These are phyloP conservation scores for Hyphantria cunea DNA, from an alignment of 1,140 invertebrate species.

Conservation along the genomic window DNA sequence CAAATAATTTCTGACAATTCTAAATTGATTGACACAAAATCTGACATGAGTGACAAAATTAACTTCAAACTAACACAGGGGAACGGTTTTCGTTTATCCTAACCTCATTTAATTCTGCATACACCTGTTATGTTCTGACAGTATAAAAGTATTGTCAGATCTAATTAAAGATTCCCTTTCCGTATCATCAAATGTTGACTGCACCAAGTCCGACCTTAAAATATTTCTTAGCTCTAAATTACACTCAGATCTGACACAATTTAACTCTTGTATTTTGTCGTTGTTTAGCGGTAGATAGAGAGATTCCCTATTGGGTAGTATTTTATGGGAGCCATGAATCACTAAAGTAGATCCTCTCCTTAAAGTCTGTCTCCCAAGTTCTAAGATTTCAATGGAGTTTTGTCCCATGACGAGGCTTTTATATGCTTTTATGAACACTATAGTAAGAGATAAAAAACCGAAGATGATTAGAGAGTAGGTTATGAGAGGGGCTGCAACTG, in stretches of 20 bases:
- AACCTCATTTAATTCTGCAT: slow-evolving; percentile 17
- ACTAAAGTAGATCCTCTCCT: slow-evolving; percentile 87
- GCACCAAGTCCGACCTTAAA: slow-evolving; percentile 61
- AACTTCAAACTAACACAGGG: slow-evolving; percentile 5
- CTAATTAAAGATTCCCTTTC: slow-evolving; percentile 64
- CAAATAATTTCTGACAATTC: neutral
- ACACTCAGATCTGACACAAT: slow-evolving; percentile 50
- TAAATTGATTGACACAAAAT: slow-evolving; percentile 18
- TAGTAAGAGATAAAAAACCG: slow-evolving; percentile 84
- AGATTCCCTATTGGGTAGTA: slow-evolving; percentile 70
- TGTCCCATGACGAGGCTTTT: slow-evolving; percentile 88
- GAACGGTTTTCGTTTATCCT: neutral
- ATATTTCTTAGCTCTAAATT: slow-evolving; percentile 61
- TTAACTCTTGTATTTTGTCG: slow-evolving; percentile 47
- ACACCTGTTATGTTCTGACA: slow-evolving; percentile 58
- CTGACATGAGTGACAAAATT: slow-evolving; percentile 5
- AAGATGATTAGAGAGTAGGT: slow-evolving; percentile 88
- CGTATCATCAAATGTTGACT: slow-evolving; percentile 46
- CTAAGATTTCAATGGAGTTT: slow-evolving; percentile 87
- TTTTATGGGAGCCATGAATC: slow-evolving; percentile 86
- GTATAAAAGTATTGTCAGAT: slow-evolving; percentile 66
- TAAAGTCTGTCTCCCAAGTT: slow-evolving; percentile 87
- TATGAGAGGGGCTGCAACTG: slow-evolving; percentile 85
- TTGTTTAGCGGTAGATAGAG: slow-evolving; percentile 15
- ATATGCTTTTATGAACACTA: slow-evolving; percentile 87